These are phyloP conservation scores for Montipora capitata DNA, from an alignment of 92 coral and sea anemone species.

Conservation along the genomic window DNA sequence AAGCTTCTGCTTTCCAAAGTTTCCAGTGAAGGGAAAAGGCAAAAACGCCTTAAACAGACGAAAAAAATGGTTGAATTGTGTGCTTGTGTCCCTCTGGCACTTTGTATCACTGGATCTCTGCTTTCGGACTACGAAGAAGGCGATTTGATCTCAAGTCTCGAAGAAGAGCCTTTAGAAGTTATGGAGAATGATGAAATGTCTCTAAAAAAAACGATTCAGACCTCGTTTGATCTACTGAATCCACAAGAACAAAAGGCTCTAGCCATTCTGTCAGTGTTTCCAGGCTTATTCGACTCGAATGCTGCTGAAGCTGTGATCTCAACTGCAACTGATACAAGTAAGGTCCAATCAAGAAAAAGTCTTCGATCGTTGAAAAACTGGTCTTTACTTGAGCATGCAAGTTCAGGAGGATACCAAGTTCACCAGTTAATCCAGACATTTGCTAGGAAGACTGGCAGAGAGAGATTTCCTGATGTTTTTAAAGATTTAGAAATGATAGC, in stretches of 20 bases:
- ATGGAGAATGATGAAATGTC: constrained; percentile 5
- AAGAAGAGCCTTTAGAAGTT: constrained; percentile 4
- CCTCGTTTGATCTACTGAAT: background rate
- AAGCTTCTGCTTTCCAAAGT: constrained; percentile 5
- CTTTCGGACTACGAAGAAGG: constrained; percentile 18
- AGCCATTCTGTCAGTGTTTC: constrained; percentile 6
- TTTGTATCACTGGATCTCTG: constrained; percentile 42
- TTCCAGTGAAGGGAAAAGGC: too few species aligned
- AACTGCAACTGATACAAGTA: too few species aligned
- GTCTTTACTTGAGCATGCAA: constrained; percentile 18
- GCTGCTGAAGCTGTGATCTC: constrained; percentile 14
- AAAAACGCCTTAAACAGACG: background rate
- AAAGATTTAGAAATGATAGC: background rate
- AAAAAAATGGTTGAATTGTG: constrained; percentile 23
- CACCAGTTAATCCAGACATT: constrained; percentile 54
- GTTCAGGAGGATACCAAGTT: constrained; percentile 17
- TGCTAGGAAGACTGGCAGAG: background rate
- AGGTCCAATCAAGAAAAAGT: background rate
- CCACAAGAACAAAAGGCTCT: background rate
- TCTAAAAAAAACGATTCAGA: background rate
- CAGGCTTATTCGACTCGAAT: constrained; percentile 4
- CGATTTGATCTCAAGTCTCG: background rate
- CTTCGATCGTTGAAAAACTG: constrained; percentile 16
- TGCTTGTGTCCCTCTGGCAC: constrained; percentile 67
- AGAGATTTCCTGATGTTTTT: background rate